Conservation (phyloP, 2,888 invertebrate genomes). For the Xiphydria camelus region DNA sequence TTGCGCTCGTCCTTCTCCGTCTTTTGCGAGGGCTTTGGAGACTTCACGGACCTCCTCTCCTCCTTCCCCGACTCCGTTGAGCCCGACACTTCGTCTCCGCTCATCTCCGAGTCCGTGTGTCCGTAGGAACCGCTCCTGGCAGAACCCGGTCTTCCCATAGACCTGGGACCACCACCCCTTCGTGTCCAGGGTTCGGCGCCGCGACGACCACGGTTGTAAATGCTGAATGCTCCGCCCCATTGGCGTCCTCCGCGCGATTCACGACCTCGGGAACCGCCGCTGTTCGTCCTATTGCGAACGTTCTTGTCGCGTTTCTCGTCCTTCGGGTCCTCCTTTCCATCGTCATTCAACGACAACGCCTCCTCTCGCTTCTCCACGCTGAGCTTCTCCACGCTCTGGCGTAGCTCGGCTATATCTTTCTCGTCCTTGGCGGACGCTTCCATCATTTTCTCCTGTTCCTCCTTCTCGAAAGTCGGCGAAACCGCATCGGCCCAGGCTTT, state of each 20-base stretch:
- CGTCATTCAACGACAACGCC: constrained; percentile 57
- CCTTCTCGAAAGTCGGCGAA: constrained; percentile 53
- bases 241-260: constrained; percentile 47
- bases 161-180: constrained; percentile 46
- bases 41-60: constrained; percentile 61
- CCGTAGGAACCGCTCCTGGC: constrained; percentile 60
- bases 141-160: constrained; percentile 52
- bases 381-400: constrained; percentile 47
- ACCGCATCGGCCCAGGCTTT: constrained; percentile 60
- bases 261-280: constrained; percentile 57
- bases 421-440: constrained; percentile 59
- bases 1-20: constrained; percentile 66
- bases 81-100: constrained; percentile 70
- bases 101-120: constrained; percentile 75
- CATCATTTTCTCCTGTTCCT: constrained; percentile 56
- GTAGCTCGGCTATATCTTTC: constrained; percentile 44
- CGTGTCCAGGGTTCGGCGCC: constrained; percentile 58
- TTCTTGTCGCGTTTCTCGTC: constrained; percentile 55
- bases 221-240: constrained; percentile 48
- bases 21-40: constrained; percentile 60
- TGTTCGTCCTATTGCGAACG: constrained; percentile 56
- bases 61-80: constrained; percentile 63
- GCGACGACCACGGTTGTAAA: constrained; percentile 59
- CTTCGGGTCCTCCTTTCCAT: constrained; percentile 47
- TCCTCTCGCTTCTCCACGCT: constrained; percentile 54